A percentile compares a stretch with the other conserved stretches of the same genome.
These are phyloP conservation scores for Helostoma temminkii DNA, from an alignment of 2,797 vertebrate genomes.

Conservation along the genomic window DNA sequence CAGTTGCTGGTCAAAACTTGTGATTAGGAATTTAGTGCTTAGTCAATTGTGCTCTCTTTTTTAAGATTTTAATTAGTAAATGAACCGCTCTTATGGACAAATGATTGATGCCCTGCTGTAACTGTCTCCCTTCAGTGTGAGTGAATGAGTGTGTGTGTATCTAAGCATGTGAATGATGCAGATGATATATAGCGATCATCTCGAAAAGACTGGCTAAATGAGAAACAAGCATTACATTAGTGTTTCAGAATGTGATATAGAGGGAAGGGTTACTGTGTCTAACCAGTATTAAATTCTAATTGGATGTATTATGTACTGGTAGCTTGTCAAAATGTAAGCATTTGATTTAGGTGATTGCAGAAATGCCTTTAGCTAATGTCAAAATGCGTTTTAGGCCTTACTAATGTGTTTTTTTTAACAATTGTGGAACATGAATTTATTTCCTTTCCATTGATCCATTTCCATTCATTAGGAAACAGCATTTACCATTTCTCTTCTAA, in stretches of 20 bases:
- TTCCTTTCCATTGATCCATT: background rate
- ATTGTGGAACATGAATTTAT: constrained; percentile 13
- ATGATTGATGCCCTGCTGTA: constrained; percentile 90
- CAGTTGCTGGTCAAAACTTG: constrained; percentile 82
- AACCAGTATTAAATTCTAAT: constrained; percentile 79
- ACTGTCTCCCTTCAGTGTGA: constrained; percentile 67
- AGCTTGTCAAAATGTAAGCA: constrained; percentile 77
- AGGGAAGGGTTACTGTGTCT: constrained; percentile 71
- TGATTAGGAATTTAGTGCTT: constrained; percentile 89
- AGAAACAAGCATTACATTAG: constrained; percentile 80
- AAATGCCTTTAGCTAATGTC: constrained; percentile 60
- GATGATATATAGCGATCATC: constrained; percentile 77
- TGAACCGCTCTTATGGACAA: constrained; percentile 89
- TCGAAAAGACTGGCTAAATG: constrained; percentile 71
- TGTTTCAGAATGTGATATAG: constrained; percentile 64
- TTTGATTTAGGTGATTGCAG: constrained; percentile 69
- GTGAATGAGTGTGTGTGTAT: constrained; percentile 65
- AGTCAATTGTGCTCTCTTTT: constrained; percentile 90
- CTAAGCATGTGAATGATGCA: constrained; percentile 69
- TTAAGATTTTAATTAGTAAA: constrained; percentile 95
- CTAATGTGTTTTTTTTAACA: constrained; percentile 51
- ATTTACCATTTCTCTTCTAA: constrained; percentile 17
- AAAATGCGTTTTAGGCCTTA: constrained; percentile 45
- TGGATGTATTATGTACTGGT: constrained; percentile 75
- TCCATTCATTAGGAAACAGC: constrained; percentile 9